Evolutionary conservation across 2,113 vertebrate species (phyloP).

Genomic region (Podarcis muralis): DNA sequence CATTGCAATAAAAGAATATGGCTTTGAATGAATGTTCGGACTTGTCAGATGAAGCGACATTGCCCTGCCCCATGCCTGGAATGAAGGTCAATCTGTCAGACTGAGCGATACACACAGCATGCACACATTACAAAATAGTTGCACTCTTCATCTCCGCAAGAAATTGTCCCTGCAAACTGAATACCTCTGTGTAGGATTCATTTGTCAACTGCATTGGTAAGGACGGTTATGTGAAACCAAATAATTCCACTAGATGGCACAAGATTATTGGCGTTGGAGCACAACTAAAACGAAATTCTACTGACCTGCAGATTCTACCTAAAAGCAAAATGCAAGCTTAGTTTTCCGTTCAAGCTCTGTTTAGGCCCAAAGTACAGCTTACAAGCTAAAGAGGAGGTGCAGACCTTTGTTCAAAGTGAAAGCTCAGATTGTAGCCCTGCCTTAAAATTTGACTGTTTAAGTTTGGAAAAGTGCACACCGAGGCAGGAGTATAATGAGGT

Average conservation of each 20-base stretch:
- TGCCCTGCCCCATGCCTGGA: too few species aligned
- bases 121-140: neutral
- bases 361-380: neutral
- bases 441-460: neutral
- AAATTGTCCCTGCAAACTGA: too few species aligned
- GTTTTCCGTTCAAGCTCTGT: neutral
- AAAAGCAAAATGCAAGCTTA: neutral
- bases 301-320: neutral
- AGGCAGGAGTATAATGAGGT: too few species aligned
- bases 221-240: constrained; percentile 12
- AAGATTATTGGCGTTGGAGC: neutral
- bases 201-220: neutral
- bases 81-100: neutral
- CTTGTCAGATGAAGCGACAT: too few species aligned
- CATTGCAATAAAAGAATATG: neutral
- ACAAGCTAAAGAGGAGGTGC: neutral
- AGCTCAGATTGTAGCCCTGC: neutral
- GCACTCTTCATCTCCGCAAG: neutral
- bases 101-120: neutral
- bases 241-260: constrained; percentile 61
- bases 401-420: neutral
- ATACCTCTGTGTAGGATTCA: neutral
- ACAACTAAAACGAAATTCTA: neutral
- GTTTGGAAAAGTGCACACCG: too few species aligned
- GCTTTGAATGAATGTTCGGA: neutral